Evolutionary conservation across 1,140 invertebrate species (phyloP).

Genomic region (Grapholita molesta): DNA sequence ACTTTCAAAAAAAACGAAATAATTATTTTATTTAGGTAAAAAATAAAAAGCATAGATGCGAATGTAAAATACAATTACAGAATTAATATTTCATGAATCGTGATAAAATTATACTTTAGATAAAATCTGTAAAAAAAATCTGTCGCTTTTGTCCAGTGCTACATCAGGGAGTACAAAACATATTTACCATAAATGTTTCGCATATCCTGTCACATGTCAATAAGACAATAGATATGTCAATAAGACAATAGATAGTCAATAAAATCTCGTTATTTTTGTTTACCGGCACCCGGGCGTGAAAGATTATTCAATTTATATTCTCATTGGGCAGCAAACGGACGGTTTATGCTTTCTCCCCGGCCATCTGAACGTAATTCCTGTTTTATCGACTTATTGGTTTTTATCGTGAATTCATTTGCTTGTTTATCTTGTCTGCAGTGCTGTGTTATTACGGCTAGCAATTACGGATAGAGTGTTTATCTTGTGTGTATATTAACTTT

Average conservation of each 20-base stretch:
- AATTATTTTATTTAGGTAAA: too few relatives aligned
- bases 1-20: too few relatives aligned
- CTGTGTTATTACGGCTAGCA: slow-evolving; percentile 44
- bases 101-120: too few relatives aligned
- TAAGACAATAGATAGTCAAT: slow-evolving; percentile 25
- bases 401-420: slow-evolving; percentile 53
- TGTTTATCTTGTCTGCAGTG: slow-evolving; percentile 47
- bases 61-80: too few relatives aligned
- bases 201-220: background rate
- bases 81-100: too few relatives aligned
- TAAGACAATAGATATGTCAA: background rate
- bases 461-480: slow-evolving; percentile 41
- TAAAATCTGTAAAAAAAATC: too few relatives aligned
- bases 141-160: too few relatives aligned
- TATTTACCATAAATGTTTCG: background rate
- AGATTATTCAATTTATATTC: slow-evolving; percentile 53
- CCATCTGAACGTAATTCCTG: slow-evolving; percentile 19
- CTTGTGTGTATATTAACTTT: background rate
- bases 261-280: slow-evolving; percentile 48
- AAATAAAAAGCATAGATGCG: too few relatives aligned
- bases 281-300: slow-evolving; percentile 35
- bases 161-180: too few relatives aligned
- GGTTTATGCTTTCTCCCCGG: slow-evolving; percentile 42
- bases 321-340: slow-evolving; percentile 46
- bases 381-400: slow-evolving; percentile 62